These are phyloP conservation scores for Pseudochirops corinnae DNA, from an alignment of 2,797 vertebrate genomes.

Conservation along the genomic window DNA sequence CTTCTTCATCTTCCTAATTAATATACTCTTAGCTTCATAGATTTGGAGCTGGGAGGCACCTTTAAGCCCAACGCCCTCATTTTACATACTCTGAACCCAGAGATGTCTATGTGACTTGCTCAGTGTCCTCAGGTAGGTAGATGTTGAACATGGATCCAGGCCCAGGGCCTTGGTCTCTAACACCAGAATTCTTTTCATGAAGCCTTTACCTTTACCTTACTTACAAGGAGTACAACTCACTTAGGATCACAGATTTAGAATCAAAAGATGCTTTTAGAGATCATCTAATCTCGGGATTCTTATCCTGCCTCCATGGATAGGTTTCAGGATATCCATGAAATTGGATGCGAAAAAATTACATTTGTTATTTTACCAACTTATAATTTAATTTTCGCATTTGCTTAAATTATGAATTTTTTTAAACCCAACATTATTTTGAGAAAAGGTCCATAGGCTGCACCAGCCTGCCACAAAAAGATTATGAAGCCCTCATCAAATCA, in stretches of 20 bases:
- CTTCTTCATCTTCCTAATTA: slow-evolving; percentile 59
- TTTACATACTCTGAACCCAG: neutral
- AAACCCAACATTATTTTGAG: neutral
- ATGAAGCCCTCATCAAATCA: neutral
- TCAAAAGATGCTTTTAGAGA: neutral
- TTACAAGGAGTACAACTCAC: neutral
- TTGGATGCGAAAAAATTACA: neutral
- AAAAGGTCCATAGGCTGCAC: neutral
- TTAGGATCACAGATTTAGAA: neutral
- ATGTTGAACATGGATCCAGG: slow-evolving; percentile 14
- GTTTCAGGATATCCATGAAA: neutral
- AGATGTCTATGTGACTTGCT: slow-evolving; percentile 16
- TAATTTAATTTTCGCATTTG: neutral
- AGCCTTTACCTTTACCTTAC: neutral
- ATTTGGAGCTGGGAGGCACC: neutral
- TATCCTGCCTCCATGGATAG: neutral
- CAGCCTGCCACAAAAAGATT: neutral
- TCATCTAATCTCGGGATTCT: neutral
- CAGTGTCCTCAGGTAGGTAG: slow-evolving; percentile 21
- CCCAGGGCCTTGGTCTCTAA: slow-evolving; percentile 5
- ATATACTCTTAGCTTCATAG: neutral
- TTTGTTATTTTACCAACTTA: neutral
- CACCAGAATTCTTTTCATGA: neutral
- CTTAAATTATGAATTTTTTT: neutral
- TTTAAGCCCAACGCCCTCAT: neutral